Evolutionary conservation across 2,797 vertebrate genomes (phyloP).

Genomic region (Platyrinchus mystaceus): DNA sequence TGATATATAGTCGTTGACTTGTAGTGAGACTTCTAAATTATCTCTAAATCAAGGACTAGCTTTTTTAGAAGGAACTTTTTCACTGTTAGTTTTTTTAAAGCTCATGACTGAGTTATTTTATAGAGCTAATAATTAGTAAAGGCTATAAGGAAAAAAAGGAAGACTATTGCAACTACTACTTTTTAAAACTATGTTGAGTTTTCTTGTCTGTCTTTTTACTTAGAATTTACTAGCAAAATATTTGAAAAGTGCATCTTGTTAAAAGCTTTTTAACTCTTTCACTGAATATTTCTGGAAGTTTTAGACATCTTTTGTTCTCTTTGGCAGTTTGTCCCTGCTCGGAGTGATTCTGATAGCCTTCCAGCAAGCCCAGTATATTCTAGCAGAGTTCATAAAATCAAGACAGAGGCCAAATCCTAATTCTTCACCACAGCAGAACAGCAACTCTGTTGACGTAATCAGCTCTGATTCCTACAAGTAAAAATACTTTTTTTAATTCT

Average conservation of each 20-base stretch:
- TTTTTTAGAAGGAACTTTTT: background rate
- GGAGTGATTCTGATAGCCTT: conserved; percentile 95
- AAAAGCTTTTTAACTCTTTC: background rate
- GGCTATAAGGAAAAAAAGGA: background rate
- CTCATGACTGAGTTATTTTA: background rate
- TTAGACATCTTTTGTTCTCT: background rate
- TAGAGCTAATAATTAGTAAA: background rate
- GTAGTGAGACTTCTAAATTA: background rate
- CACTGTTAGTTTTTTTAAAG: background rate
- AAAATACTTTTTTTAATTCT: background rate
- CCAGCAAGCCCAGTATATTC: conserved; percentile 94
- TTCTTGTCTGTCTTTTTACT: background rate
- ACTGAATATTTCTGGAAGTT: background rate
- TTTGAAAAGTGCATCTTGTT: background rate
- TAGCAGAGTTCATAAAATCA: conserved; percentile 89
- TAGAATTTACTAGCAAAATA: background rate
- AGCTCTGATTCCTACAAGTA: conserved; percentile 87
- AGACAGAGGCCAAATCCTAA: conserved; percentile 84
- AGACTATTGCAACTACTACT: background rate
- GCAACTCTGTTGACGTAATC: conserved; percentile 76
- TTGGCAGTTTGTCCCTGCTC: conserved; percentile 88
- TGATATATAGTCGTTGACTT: background rate
- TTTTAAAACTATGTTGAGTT: background rate
- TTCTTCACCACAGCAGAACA: conserved; percentile 78
- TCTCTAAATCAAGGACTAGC: background rate